Conservation (phyloP, 64 coral and sea anemone genomes). For the Pocillopora verrucosa region DNA sequence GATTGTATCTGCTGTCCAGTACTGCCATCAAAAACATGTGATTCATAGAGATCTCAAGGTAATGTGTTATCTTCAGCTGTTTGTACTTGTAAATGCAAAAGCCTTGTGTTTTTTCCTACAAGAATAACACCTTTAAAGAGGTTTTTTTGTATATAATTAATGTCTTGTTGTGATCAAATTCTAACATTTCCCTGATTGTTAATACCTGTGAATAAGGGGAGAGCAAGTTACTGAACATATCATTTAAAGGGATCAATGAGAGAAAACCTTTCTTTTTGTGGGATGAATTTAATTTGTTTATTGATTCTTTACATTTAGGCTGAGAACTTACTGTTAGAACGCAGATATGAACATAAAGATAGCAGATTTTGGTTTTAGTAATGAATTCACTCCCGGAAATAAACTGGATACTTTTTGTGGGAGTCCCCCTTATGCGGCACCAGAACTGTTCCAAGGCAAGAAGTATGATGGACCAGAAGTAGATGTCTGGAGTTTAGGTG, state of each 20-base stretch:
- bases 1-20: constrained; percentile 99
- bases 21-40: constrained; percentile 99
- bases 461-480: constrained; percentile 99
- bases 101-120: background rate
- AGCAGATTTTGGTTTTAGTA: constrained; percentile 99
- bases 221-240: no score
- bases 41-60: constrained; percentile 99
- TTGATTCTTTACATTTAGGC: constrained; percentile 48
- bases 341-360: constrained; percentile 99
- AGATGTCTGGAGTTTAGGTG: constrained; percentile 99
- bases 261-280: background rate
- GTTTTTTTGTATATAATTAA: no score
- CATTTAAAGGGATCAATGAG: no score
- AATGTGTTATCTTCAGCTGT: background rate
- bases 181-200: no score
- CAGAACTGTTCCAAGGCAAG: constrained; percentile 98
- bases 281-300: background rate
- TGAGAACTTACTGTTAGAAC: constrained; percentile 96
- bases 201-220: no score
- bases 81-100: background rate
- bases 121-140: no score
- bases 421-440: constrained; percentile 97
- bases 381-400: constrained; percentile 98
- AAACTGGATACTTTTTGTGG: constrained; percentile 98
- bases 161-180: no score